Percentiles rank a stretch among this genome's conserved stretches.
Conservation (phyloP, 2,797 vertebrate species). For the Sylvia borin region DNA sequence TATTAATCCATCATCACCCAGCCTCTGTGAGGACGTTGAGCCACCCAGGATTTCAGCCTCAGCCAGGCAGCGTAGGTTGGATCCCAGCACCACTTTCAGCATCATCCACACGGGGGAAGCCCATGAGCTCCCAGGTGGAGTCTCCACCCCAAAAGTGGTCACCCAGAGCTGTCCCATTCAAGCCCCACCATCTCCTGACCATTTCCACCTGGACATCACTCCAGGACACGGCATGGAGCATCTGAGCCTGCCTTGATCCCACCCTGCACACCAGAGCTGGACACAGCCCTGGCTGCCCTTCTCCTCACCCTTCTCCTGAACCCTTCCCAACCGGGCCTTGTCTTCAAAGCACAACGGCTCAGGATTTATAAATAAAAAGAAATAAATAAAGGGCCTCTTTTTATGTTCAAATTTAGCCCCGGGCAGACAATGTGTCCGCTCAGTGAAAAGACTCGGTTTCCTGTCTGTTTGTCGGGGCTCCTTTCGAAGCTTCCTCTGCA, state of each 20-base stretch:
- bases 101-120: accelerated
- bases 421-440: conserved; percentile 31
- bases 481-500: conserved; percentile 72
- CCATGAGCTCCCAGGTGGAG: not conserved
- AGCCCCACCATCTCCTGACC: not conserved
- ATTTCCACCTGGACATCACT: not conserved
- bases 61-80: accelerated
- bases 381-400: conserved; percentile 35
- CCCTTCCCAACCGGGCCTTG: not conserved
- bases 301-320: not conserved
- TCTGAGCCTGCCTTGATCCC: not conserved
- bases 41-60: not conserved
- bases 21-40: accelerated
- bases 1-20: not conserved
- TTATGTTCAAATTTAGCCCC: conserved; percentile 71
- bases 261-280: accelerated
- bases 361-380: conserved; percentile 66
- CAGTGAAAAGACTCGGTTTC: conserved; percentile 74
- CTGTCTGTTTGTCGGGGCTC: conserved; percentile 79
- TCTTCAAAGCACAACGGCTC: not conserved
- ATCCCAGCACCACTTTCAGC: not conserved
- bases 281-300: accelerated
- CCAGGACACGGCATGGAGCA: accelerated
- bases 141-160: not conserved
- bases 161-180: not conserved